A percentile compares a stretch with the other conserved stretches of the same genome.
Evolutionary conservation across 2,888 invertebrate genomes (phyloP).

Genomic region (Zelleria hepariella): DNA sequence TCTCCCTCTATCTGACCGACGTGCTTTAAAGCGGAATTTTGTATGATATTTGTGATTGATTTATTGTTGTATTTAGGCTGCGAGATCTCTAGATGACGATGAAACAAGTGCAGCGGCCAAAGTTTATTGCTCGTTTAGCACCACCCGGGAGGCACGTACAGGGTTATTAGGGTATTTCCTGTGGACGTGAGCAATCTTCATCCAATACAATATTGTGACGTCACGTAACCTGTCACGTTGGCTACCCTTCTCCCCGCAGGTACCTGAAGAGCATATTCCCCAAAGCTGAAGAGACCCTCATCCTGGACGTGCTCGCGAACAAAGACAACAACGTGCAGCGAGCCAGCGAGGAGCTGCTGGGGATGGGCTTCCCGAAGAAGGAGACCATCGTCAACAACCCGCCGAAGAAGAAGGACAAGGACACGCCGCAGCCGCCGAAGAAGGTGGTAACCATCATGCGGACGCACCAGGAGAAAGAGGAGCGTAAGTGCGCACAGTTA

Average conservation of each 20-base stretch:
- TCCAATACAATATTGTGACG: not conserved
- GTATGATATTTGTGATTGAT: too few relatives aligned
- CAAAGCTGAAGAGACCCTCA: conserved; percentile 88
- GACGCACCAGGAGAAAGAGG: conserved; percentile 78
- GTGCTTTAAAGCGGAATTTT: too few relatives aligned
- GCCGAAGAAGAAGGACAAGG: conserved; percentile 32
- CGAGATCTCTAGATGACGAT: too few relatives aligned
- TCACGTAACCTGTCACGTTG: not conserved
- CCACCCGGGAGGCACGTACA: too few relatives aligned
- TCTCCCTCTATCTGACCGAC: too few relatives aligned
- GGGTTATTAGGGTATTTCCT: too few relatives aligned
- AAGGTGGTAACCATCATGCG: conserved; percentile 76
- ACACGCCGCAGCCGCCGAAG: conserved; percentile 42
- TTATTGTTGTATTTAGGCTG: too few relatives aligned
- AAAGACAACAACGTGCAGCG: conserved; percentile 93
- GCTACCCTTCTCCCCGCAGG: conserved; percentile 52
- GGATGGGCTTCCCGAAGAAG: conserved; percentile 86
- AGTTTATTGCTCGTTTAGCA: too few relatives aligned
- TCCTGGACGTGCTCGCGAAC: conserved; percentile 86
- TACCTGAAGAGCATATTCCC: conserved; percentile 94
- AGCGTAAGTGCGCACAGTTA: conserved; percentile 62
- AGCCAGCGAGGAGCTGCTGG: conserved; percentile 84
- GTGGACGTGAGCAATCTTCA: not conserved
- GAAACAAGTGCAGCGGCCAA: too few relatives aligned
- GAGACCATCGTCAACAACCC: conserved; percentile 63